Evolutionary conservation across 2,888 invertebrate genomes (phyloP), one percentile per base, ranked within the genome.

Genomic region (Clistopyga incitator): DNA sequence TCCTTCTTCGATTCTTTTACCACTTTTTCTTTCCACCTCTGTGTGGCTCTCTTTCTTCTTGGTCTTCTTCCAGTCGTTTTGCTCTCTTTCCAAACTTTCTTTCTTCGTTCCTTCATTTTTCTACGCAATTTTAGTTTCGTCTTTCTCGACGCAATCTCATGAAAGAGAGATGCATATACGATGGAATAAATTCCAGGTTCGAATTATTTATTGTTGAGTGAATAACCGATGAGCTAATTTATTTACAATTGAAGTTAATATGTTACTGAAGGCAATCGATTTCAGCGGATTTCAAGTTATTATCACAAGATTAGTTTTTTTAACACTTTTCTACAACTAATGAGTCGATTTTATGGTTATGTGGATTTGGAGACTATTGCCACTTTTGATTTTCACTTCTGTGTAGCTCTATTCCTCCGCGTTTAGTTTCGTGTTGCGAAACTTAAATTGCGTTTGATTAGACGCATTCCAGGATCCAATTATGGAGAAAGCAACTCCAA

Each of bases 1-100:
- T 92, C 90, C 90, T 91, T 90, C 89, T 92, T 87, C 87, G 86
- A 84, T 88, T 86, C 88, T 85, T 85, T 88, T 87, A 79, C 76
- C 80, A 82, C 87, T 86, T 86, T 88, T 86, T 87, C 75, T 76
- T 82, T 82, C 59, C 83, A 78, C 85, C 82, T 87, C 84, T 82
- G 76, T 85, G 84, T 84, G 59, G 70, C 77, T 75, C 74, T 47
- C 64, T 82, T 76, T 59, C 52, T 75, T 80, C 80, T 82, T 81
- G 84, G 78, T 78, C 78, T 83, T 67, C 68, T 76, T 81, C 85
- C 86, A 84, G 68, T 83, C 83, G 59, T 75, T 78, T 78, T 74
- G 77, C 76, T 86, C 80, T 77, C 82, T 84, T 65, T 78, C 82
- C 18, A 8, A 25, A 83, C 81, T 76, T 65, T 52, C 72, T 54